Conservation (phyloP, 2,797 vertebrate species). For the Oreonectes daqikongensis region DNA sequence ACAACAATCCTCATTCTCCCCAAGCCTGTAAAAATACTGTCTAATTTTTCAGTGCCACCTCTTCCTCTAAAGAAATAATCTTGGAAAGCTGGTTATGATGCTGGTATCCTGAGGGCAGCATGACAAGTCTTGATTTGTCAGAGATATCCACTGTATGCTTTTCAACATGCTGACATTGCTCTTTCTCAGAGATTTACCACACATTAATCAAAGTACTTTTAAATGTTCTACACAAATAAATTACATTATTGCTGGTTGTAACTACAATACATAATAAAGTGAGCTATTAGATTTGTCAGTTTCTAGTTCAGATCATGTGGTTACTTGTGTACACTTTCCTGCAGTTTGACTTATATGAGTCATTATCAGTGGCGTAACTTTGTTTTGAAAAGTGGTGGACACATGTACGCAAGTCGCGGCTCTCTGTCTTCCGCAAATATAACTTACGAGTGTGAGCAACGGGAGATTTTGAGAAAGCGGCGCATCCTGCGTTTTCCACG, state of each 20-base stretch:
- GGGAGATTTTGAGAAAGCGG: too few relatives aligned
- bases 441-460: too few relatives aligned
- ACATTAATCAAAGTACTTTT: neutral
- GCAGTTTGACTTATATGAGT: too few relatives aligned
- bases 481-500: too few relatives aligned
- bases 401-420: too few relatives aligned
- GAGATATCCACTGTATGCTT: neutral
- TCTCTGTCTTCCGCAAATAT: too few relatives aligned
- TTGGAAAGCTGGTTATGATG: conserved; percentile 8
- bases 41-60: conserved; percentile 1
- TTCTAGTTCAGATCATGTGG: neutral
- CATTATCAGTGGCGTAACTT: too few relatives aligned
- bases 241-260: conserved; percentile 1
- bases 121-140: conserved; percentile 40
- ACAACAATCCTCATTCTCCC: neutral
- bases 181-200: neutral
- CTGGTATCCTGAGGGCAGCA: conserved; percentile 25
- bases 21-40: conserved; percentile 2
- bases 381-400: too few relatives aligned
- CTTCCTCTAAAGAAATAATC: conserved; percentile 2
- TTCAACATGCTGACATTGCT: neutral
- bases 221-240: neutral
- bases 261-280: neutral
- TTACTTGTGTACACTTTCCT: neutral
- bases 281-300: neutral